Conservation (phyloP, 2,113 vertebrate genomes). For the Phasianus colchicus region DNA sequence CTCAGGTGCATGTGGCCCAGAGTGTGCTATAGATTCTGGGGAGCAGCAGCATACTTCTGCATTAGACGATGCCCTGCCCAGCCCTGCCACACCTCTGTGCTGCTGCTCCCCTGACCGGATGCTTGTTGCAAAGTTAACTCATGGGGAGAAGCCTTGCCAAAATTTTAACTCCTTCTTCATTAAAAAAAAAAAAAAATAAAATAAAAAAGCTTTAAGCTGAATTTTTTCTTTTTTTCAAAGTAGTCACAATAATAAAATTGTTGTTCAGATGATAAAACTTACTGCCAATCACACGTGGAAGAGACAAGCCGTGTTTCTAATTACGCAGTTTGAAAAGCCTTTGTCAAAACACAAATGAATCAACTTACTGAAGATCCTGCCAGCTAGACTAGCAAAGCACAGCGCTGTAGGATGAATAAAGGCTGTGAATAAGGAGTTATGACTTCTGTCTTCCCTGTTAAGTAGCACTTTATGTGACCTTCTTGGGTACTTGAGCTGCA, state of each 20-base stretch:
- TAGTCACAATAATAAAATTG: background rate
- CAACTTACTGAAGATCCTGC: background rate
- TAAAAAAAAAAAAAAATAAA: background rate
- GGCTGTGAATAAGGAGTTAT: background rate
- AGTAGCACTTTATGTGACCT: background rate
- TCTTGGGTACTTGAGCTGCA: constrained; percentile 15
- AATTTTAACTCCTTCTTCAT: background rate
- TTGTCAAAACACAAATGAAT: constrained; percentile 50
- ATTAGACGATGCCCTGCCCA: background rate
- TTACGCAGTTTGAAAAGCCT: constrained; percentile 31
- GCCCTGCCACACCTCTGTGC: background rate
- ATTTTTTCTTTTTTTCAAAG: background rate
- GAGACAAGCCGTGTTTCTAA: constrained; percentile 42
- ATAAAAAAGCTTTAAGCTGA: background rate
- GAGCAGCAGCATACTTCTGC: background rate
- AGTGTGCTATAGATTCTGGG: background rate
- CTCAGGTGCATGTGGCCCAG: background rate
- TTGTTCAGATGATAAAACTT: background rate
- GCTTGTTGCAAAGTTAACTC: background rate
- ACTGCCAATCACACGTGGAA: background rate
- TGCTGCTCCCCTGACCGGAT: background rate
- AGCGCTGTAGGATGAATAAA: background rate
- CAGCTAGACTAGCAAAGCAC: background rate
- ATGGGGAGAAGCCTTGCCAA: background rate
- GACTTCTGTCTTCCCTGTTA: background rate